A percentile compares a stretch with the other conserved stretches of the same genome.
phyloP scores from a whole-genome alignment of 2,797 vertebrate genomes.

The Anguilla pacifica region DNA sequence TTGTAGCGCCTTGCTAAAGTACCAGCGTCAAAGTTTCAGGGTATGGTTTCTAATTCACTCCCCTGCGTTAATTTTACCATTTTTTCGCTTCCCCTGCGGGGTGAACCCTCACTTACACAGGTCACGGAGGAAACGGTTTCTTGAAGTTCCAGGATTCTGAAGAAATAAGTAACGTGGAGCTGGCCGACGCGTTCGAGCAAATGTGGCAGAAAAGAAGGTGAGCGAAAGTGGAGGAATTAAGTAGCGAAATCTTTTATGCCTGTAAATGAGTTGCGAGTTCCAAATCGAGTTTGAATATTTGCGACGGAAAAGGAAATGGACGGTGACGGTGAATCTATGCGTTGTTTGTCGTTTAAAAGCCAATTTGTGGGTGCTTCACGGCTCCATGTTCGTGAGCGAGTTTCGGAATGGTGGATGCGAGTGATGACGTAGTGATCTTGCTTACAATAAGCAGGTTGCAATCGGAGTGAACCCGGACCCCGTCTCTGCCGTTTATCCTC shows the following conservation, averaged over 20 bases:
- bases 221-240: slow-evolving; percentile 5
- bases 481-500: no score
- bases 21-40: background rate
- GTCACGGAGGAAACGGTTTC: slow-evolving; percentile 96
- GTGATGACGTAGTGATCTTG: background rate
- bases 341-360: background rate
- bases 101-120: slow-evolving; percentile 58
- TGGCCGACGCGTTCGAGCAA: slow-evolving; percentile 97
- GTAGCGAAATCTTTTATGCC: background rate
- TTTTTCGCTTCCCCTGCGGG: background rate
- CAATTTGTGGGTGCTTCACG: background rate
- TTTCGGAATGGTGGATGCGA: background rate
- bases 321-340: background rate
- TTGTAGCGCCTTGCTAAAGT: background rate
- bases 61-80: background rate
- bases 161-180: slow-evolving; percentile 97
- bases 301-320: background rate
- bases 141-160: slow-evolving; percentile 99
- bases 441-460: background rate
- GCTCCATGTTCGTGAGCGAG: background rate
- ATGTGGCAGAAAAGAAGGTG: slow-evolving; percentile 99
- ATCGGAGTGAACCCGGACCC: background rate
- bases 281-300: background rate
- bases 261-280: background rate
- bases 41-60: background rate